Evolutionary conservation across 2,797 vertebrate genomes (phyloP).

Genomic region (Balearica regulorum): DNA sequence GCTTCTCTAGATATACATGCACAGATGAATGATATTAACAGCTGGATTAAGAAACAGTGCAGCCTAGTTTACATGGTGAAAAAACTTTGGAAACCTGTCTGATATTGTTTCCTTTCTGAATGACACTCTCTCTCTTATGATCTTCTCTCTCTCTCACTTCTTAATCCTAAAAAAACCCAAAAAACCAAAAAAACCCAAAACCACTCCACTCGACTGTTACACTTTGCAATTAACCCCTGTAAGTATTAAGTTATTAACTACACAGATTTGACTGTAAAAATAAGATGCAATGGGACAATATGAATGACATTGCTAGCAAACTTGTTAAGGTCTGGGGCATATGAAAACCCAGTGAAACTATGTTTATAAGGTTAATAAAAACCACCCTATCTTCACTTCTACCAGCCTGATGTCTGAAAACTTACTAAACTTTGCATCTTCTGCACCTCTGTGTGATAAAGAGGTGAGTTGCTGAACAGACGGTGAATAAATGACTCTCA

Average conservation of each 20-base stretch:
- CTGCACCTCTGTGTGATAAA: slow-evolving; percentile 24
- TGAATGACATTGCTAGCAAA: background rate
- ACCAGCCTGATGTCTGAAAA: background rate
- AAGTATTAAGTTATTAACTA: background rate
- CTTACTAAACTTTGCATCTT: slow-evolving; percentile 28
- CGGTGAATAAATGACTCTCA: slow-evolving; percentile 46
- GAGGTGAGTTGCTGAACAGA: slow-evolving; percentile 44
- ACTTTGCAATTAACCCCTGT: background rate
- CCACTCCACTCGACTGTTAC: background rate
- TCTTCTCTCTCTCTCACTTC: background rate
- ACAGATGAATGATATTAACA: background rate
- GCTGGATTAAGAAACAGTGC: background rate
- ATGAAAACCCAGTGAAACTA: background rate
- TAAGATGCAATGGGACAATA: background rate
- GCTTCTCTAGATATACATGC: background rate
- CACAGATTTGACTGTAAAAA: background rate
- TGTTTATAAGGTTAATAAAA: background rate
- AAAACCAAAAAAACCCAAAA: too few relatives aligned
- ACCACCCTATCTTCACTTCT: background rate
- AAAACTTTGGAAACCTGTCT: background rate
- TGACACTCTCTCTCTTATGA: background rate
- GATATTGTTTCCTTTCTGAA: background rate
- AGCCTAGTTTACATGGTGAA: background rate
- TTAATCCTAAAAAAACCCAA: too few relatives aligned
- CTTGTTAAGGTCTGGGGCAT: background rate